phyloP scores from a whole-genome alignment of 1,140 invertebrate species.

The Scaptodrosophila lebanonensis region DNA sequence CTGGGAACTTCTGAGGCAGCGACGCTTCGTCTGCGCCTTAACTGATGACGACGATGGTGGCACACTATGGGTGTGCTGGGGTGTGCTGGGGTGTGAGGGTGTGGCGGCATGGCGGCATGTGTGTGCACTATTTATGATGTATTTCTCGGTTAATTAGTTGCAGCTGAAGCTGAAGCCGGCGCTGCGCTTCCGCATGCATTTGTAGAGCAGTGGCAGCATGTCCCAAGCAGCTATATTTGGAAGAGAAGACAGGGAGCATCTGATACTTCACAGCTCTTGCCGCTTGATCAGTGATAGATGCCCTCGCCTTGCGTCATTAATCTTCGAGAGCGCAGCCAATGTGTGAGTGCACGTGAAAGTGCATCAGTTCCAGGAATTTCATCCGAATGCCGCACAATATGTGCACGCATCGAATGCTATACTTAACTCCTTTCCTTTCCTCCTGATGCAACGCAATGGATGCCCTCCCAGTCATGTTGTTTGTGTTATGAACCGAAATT shows the following conservation, averaged over 20 bases:
- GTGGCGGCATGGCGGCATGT: constrained; percentile 9
- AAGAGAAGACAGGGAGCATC: constrained; percentile 25
- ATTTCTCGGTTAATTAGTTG: constrained; percentile 75
- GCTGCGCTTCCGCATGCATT: constrained; percentile 51
- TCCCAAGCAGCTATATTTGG: constrained; percentile 61
- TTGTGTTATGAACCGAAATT: too few species aligned
- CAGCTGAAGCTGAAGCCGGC: constrained; percentile 42
- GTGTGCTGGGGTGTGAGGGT: constrained; percentile 7
- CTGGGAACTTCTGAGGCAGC: constrained; percentile 56
- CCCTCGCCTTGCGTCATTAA: constrained; percentile 56
- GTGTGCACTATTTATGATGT: constrained; percentile 63
- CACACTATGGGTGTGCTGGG: constrained; percentile 1
- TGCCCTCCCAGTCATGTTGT: too few species aligned
- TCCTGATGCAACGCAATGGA: too few species aligned
- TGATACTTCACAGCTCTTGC: constrained; percentile 17
- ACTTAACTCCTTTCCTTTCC: neutral
- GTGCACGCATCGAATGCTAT: neutral
- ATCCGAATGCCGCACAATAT: constrained; percentile 44
- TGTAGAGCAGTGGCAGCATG: constrained; percentile 23
- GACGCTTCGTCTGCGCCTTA: constrained; percentile 59
- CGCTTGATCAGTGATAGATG: constrained; percentile 68
- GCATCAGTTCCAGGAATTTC: constrained; percentile 58
- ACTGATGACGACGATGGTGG: constrained; percentile 45
- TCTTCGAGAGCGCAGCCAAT: constrained; percentile 39
- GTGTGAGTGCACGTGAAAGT: constrained; percentile 35